Evolutionary conservation across 2,888 invertebrate genomes (phyloP).

Genomic region (Electrophaes corylata): DNA sequence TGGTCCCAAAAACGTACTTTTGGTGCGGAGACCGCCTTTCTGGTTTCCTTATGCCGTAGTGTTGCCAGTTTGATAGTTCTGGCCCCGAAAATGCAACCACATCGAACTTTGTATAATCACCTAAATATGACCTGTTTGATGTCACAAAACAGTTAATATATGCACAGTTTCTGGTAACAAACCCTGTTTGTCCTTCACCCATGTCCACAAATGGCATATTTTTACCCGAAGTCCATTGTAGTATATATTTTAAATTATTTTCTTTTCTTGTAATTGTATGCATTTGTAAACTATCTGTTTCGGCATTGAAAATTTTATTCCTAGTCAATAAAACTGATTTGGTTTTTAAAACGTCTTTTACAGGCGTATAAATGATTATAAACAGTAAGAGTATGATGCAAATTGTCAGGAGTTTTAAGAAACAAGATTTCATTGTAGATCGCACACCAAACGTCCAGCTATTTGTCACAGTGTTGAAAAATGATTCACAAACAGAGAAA

Average conservation of each 20-base stretch:
- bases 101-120: conserved; percentile 43
- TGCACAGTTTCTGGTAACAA: conserved; percentile 55
- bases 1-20: conserved; percentile 61
- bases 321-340: conserved; percentile 7
- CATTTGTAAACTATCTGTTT: background rate
- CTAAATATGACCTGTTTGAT: conserved; percentile 35
- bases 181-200: conserved; percentile 54
- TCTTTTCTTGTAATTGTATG: background rate
- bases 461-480: conserved; percentile 19
- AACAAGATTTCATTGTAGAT: conserved; percentile 25
- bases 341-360: conserved; percentile 12
- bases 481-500: conserved; percentile 7
- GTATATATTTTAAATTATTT: conserved; percentile 55
- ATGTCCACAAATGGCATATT: conserved; percentile 59
- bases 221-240: conserved; percentile 58
- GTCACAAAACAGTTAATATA: conserved; percentile 60
- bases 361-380: conserved; percentile 10
- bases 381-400: conserved; percentile 6
- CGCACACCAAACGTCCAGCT: conserved; percentile 5
- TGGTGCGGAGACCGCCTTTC: conserved; percentile 49
- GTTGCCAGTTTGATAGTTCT: conserved; percentile 13
- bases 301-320: too few species aligned
- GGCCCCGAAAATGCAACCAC: conserved; percentile 43
- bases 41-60: conserved; percentile 39
- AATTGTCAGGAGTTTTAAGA: conserved; percentile 11